Evolutionary conservation across 2,797 vertebrate species (phyloP).

Genomic region (Ataeniobius toweri): DNA sequence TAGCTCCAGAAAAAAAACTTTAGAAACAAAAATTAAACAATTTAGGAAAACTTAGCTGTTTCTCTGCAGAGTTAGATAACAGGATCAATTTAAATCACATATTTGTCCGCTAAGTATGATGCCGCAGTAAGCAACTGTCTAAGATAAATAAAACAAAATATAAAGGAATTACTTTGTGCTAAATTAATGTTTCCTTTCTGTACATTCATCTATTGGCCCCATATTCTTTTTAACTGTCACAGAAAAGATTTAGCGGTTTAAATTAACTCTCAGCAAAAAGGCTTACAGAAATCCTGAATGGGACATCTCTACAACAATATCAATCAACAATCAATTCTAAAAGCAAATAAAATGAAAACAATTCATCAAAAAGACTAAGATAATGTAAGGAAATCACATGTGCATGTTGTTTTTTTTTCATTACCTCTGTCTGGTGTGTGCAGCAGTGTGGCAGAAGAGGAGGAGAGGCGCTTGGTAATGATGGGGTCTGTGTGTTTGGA

Average conservation of each 20-base stretch:
- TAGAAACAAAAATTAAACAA: neutral
- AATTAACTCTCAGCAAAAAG: neutral
- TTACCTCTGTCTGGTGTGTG: constrained; percentile 98
- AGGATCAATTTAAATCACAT: neutral
- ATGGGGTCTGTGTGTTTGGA: constrained; percentile 94
- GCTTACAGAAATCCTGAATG: neutral
- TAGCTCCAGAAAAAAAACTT: neutral
- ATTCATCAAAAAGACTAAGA: neutral
- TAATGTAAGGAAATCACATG: neutral
- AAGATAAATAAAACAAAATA: neutral
- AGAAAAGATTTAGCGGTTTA: neutral
- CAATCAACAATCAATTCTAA: neutral
- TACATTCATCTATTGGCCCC: neutral
- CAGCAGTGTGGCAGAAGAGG: constrained; percentile 95
- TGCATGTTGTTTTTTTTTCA: constrained; percentile 23
- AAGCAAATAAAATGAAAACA: neutral
- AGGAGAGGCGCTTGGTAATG: constrained; percentile 97
- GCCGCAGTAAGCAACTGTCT: neutral
- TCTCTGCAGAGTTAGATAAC: neutral
- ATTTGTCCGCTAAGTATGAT: neutral
- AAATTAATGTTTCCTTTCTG: neutral
- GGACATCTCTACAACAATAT: neutral
- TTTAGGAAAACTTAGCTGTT: neutral
- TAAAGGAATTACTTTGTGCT: neutral
- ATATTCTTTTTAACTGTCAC: neutral